Base-by-base conservation (phyloP, 2,888 invertebrate species). In the Seira ritae region DNA sequence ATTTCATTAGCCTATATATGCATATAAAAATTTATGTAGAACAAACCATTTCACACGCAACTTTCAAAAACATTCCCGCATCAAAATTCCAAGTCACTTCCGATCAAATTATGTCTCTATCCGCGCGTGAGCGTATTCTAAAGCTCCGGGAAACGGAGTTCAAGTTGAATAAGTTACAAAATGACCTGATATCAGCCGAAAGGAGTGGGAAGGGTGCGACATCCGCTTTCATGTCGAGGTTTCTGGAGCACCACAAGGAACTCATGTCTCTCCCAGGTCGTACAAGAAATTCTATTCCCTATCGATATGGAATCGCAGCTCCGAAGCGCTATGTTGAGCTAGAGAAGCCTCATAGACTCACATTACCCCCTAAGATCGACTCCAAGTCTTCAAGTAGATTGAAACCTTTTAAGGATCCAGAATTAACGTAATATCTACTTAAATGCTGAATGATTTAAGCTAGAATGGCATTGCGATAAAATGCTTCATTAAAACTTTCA, bases 91-190 rank as follows among this genome's bases (percentile, higher is more conserved):
- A 8, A 31, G 73, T 73, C 8, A 4, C 24, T 17, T 22, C 66
- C 6, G n/a, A n/a, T n/a, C n/a, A 42, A 19, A 50, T 23, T 22
- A 77, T 77, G 77, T 31, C 77, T 6, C 31, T 77, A 3, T 62
- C 69, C n/a, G 70, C 77, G n/a, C 22, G 31, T 19, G 19, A 77
- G 20, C 69, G 69, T 19, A 77, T 77, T 62, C 42, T 70, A 19
- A 70, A 77, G n/a, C 77, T 77, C n/a, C 77, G 77, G 8, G 77
- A 77, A 46, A 70, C 77, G 37, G 70, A 77, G 46, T 77, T 23
- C 22, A 77, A 77, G 20, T 62, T 77, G 19, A 69, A 77, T 65
- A 69, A 77, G 20, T 42, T 77, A 20, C 77, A 77, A 42, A 65
- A 55, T 62, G 69, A 77, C 55, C 69, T 77, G 1, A 8, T 70